phyloP scores from a whole-genome alignment of 1,140 invertebrate species.

The Rhyzopertha dominica region DNA sequence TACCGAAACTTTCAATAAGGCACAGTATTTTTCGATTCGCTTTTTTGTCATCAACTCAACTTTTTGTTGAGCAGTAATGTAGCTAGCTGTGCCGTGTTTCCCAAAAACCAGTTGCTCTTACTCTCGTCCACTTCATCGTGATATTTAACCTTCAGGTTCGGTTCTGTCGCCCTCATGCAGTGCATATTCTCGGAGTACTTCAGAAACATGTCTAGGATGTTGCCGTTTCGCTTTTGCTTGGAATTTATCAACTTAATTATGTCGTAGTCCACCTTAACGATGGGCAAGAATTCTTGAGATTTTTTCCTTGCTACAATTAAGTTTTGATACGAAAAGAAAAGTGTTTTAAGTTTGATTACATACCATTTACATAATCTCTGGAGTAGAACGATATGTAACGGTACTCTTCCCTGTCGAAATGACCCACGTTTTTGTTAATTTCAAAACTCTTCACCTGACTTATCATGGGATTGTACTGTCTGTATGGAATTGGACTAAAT shows the following conservation, averaged over 20 bases:
- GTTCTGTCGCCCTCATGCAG: conserved; percentile 67
- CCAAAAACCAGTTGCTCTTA: conserved; percentile 36
- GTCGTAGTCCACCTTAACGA: conserved; percentile 59
- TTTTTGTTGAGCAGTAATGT: conserved; percentile 30
- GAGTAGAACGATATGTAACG: conserved; percentile 77
- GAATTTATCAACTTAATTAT: conserved; percentile 49
- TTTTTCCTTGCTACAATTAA: conserved; percentile 57
- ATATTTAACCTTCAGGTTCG: conserved; percentile 58
- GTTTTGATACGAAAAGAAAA: conserved; percentile 16
- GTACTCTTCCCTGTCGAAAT: conserved; percentile 69
- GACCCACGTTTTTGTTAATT: conserved; percentile 71
- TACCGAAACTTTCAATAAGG: no score
- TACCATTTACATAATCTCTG: conserved; percentile 71
- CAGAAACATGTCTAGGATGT: conserved; percentile 63
- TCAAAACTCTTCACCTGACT: conserved; percentile 59
- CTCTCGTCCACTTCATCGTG: conserved; percentile 37
- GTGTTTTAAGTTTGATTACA: conserved; percentile 11
- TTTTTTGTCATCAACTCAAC: no score
- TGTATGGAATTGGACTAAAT: conserved; percentile 77
- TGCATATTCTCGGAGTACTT: conserved; percentile 54
- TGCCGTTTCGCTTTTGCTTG: conserved; percentile 38
- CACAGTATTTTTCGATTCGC: no score
- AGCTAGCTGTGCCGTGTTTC: conserved; percentile 38
- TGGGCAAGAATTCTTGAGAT: conserved; percentile 53
- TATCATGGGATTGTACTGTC: conserved; percentile 65